phyloP scores from a whole-genome alignment of 64 coral and sea anemone genomes.

The Pocillopora damicornis region DNA sequence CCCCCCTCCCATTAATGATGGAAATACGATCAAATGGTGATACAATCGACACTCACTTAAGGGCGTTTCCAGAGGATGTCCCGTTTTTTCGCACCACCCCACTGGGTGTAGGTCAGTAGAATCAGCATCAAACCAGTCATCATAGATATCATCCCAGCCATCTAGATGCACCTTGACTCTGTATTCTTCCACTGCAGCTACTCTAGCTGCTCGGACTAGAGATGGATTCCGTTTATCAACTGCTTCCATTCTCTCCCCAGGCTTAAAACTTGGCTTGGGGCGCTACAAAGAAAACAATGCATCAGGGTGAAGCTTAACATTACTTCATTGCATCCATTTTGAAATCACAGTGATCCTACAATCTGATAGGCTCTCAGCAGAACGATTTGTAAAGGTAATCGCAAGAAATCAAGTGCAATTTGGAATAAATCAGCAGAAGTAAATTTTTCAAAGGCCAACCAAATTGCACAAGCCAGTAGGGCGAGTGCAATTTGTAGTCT shows the following conservation, averaged over 20 bases:
- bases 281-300: conserved; percentile 32
- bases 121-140: conserved; percentile 98
- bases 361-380: too few relatives aligned
- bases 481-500: too few relatives aligned
- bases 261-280: conserved; percentile 69
- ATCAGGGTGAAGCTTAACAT: neutral
- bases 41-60: conserved; percentile 49
- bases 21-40: too few relatives aligned
- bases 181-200: conserved; percentile 58
- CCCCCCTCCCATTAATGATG: too few relatives aligned
- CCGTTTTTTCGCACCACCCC: conserved; percentile 92
- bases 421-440: too few relatives aligned
- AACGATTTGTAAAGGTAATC: too few relatives aligned
- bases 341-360: too few relatives aligned
- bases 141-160: conserved; percentile 98
- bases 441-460: too few relatives aligned
- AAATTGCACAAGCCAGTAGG: too few relatives aligned
- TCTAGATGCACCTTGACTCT: conserved; percentile 86
- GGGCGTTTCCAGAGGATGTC: conserved; percentile 89
- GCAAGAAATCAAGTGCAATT: too few relatives aligned
- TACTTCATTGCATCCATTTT: neutral
- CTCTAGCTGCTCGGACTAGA: conserved; percentile 67
- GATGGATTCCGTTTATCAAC: conserved; percentile 93
- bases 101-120: conserved; percentile 86
- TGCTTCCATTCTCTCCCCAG: conserved; percentile 69